Evolutionary conservation across 2,113 vertebrate genomes (phyloP), one percentile per base, ranked within the genome.

Genomic region (Megalops atlanticus): DNA sequence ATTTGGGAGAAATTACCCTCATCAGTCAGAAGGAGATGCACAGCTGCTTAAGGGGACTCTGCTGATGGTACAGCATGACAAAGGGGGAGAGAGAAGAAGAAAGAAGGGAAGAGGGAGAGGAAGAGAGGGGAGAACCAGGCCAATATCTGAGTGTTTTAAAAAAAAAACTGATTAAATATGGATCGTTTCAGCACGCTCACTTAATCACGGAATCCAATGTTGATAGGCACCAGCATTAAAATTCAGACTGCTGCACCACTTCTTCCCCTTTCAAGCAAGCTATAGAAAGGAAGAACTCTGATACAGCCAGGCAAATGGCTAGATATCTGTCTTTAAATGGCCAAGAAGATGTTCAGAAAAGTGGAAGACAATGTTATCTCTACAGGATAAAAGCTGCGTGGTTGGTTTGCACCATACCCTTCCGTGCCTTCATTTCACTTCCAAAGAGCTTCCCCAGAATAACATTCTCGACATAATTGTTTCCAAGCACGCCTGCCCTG

Each of bases 1-100:
- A 92, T 93, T 95, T 92, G 92, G 93, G 91, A 94, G 88, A 92
- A 95, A 95, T 95, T 94, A 94, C 91, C 93, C 88, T 91, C 93
- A 94, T 95, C 93, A 95, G 92, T 94, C 94, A 94, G 93, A 92
- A 91, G 89, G 92, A 92, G 92, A 92, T 89, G 86, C 94, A 91
- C 89, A 94, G 93, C 94, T 94, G 93, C 94, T 92, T 91, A 89
- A 86, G 89, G 93, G 92, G 84, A 82, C 88, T 89, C 90, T 86
- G 86, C 80, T 90, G 84, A 91, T 90, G 88, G 91, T 91, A 91
- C 91, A 92, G 92, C 90, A 91, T 91, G 91, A 92, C 89, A 92
- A 91, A 91, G 85, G 84, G 80, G 27, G 38, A 35, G 49, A 83
- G 49, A 74, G 64, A 27, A 80, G 84, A 80, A 33, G 18, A 64